Evolutionary conservation across 2,888 invertebrate genomes (phyloP).

Genomic region (Parapristionchus giblindavisi): DNA sequence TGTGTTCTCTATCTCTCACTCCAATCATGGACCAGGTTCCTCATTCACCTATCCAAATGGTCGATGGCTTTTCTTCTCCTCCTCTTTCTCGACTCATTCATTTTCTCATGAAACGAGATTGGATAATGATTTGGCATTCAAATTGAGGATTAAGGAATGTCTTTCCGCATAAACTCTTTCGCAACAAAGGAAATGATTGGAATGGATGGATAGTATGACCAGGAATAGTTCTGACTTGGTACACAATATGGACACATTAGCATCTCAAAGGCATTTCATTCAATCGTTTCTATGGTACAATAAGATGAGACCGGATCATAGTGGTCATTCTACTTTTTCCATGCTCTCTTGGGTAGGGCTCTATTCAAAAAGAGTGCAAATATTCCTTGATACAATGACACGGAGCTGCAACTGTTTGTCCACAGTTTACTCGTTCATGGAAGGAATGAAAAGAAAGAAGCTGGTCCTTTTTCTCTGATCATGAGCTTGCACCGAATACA

Average conservation of each 20-base stretch:
- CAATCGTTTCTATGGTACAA: too few relatives aligned
- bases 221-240: too few relatives aligned
- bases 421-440: constrained; percentile 23
- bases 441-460: not conserved
- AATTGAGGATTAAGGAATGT: too few relatives aligned
- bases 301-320: not conserved
- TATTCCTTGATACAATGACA: too few relatives aligned
- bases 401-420: constrained; percentile 26
- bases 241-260: too few relatives aligned
- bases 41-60: constrained; percentile 16
- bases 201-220: too few relatives aligned
- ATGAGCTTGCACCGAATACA: too few relatives aligned
- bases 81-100: too few relatives aligned
- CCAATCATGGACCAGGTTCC: not conserved
- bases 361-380: constrained; percentile 15
- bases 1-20: not conserved
- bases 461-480: not conserved
- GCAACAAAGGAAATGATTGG: constrained; percentile 10
- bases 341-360: too few relatives aligned
- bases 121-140: not conserved
- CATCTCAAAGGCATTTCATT: constrained; percentile 24
- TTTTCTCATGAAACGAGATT: not conserved
- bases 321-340: not conserved
- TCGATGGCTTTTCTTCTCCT: constrained; percentile 10
- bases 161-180: too few relatives aligned